Percentiles rank a stretch among this genome's conserved stretches.
Evolutionary conservation across 2,113 vertebrate genomes (phyloP).

Genomic region (Tringa solitaria): DNA sequence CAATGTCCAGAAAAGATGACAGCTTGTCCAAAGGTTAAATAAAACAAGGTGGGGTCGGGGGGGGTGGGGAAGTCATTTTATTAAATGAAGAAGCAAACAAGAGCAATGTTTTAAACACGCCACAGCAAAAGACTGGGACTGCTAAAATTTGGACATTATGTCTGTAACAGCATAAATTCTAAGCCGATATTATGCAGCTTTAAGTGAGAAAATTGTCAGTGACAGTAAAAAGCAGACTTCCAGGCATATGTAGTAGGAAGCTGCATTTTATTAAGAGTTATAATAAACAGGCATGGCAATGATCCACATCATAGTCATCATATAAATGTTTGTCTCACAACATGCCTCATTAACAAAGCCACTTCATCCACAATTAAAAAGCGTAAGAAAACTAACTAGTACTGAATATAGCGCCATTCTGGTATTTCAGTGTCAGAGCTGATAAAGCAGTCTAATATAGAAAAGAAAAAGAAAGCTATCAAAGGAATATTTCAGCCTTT

Average conservation of each 20-base stretch:
- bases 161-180: not conserved
- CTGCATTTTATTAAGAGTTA: constrained; percentile 16
- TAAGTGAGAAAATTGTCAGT: not conserved
- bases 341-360: not conserved
- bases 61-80: not conserved
- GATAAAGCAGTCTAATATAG: not conserved
- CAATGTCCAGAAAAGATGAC: not conserved
- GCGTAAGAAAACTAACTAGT: not conserved
- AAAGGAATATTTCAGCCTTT: constrained; percentile 1
- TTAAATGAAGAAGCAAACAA: not conserved
- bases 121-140: not conserved
- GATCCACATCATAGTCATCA: not conserved
- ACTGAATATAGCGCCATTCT: not conserved
- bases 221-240: not conserved
- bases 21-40: not conserved
- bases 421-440: not conserved
- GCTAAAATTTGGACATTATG: not conserved
- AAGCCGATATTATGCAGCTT: not conserved
- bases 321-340: constrained; percentile 12
- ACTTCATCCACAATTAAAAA: not conserved
- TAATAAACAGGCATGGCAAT: not conserved
- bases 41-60: not conserved
- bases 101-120: not conserved
- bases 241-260: not conserved
- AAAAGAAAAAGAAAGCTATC: not conserved